Evolutionary conservation across 35 echinoderm and acorn worm genomes (phyloP), one percentile per base, ranked within the genome.

Genomic region (Apostichopus californicus): DNA sequence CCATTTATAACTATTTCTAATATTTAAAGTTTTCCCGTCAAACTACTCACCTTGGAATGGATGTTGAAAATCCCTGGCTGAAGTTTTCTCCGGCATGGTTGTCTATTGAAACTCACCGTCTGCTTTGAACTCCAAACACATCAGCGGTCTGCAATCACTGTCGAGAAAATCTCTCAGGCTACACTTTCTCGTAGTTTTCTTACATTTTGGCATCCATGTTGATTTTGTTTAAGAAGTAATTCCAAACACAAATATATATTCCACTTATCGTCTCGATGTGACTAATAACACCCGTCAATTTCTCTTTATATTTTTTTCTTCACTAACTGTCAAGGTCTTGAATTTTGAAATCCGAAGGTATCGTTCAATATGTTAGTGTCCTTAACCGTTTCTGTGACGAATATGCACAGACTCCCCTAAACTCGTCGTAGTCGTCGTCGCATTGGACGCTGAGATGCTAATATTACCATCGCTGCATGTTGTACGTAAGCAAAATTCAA

Each of bases 1-100:
- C 12, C 58, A 61, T 9, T 46, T 46, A 75, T 75, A 75, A 18
- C 71, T 75, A 0, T 6, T 18, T 18, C n/a, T 18, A 18, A 20
- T 18, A 75, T 75, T 75, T 20, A 75, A 75, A 75, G 71, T 75
- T 13, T 75, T 18, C 6, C 17, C 15, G 4, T 75, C 18, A 18
- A 23, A 85, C 81, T 59, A 85, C 81, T 59, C 57, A 85, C 81
- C 81, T n/a, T 85, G 81, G 81, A 85, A 85, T 85, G 81, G 81
- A 85, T 85, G 81, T 56, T 85, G 2, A 25, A 85, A 85, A 85
- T 85, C 81, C 56, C 54, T 20, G 5, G 55, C 17, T 85, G 54
- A 8, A 85, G 54, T 57, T n/a, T 85, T 85, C n/a, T 58, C 81
- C 9, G 81, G 81, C 81, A 85, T 85, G 81, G 81, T 85, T 59